phyloP scores from a whole-genome alignment of 2,113 vertebrate species.

The Anas platyrhynchos region DNA sequence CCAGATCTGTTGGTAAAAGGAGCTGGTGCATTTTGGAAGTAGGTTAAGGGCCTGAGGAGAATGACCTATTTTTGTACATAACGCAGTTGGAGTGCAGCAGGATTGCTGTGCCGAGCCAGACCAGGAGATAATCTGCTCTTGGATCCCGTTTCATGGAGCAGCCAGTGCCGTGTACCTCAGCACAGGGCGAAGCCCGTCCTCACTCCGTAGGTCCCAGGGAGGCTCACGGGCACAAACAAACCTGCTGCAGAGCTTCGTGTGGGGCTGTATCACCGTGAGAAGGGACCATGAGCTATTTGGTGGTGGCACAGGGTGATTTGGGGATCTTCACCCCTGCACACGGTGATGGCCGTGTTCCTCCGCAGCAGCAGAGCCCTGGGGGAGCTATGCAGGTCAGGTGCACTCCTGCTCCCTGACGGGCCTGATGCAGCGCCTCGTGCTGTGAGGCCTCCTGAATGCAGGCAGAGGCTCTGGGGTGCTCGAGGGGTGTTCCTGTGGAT shows the following conservation, averaged over 20 bases:
- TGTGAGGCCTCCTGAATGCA: not conserved
- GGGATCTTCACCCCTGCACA: not conserved
- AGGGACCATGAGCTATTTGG: accelerated
- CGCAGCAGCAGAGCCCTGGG: not conserved
- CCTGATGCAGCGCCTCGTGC: not conserved
- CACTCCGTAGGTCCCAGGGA: not conserved
- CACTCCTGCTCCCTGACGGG: not conserved
- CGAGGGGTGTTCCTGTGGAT: not conserved
- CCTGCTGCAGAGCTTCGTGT: not conserved
- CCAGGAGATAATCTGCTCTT: not conserved
- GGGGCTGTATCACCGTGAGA: accelerated
- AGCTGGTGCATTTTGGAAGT: conserved; percentile 10
- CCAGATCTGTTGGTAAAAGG: not conserved
- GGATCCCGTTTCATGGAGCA: not conserved
- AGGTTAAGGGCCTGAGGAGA: conserved; percentile 47
- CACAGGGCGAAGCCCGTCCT: not conserved
- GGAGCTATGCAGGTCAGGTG: not conserved
- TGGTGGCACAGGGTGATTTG: not conserved
- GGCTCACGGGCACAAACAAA: not conserved
- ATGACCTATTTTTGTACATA: conserved; percentile 57
- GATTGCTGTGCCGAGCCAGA: not conserved
- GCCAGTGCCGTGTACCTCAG: not conserved
- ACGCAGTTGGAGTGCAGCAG: not conserved
- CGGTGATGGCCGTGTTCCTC: not conserved
- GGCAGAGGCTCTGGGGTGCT: accelerated